These are phyloP conservation scores for Lonchura striata DNA, from an alignment of 2,113 vertebrate species.

Conservation along the genomic window DNA sequence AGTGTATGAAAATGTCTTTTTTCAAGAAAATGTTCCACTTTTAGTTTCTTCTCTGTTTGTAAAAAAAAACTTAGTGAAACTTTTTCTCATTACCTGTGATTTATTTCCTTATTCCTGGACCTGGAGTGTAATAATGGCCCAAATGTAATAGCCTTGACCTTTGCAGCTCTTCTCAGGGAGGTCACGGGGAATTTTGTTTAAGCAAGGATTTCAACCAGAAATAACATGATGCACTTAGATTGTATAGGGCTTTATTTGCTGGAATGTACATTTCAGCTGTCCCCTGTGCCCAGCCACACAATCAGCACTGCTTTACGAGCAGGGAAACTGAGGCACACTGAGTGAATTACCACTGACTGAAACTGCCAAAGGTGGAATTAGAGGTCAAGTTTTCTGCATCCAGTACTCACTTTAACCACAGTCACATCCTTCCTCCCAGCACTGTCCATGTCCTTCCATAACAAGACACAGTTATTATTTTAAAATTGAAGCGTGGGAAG, in stretches of 20 bases:
- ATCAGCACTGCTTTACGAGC: not conserved
- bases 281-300: not conserved
- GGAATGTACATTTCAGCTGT: not conserved
- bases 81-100: conserved; percentile 60
- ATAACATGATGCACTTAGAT: not conserved
- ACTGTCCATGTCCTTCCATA: conserved; percentile 19
- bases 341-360: not conserved
- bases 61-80: conserved; percentile 13
- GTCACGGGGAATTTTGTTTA: conserved; percentile 4
- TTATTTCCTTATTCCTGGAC: conserved; percentile 30
- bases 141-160: conserved; percentile 61
- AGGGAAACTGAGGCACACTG: not conserved
- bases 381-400: not conserved
- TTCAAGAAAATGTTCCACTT: not conserved
- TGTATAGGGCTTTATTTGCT: not conserved
- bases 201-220: conserved; percentile 33
- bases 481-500: conserved; percentile 48
- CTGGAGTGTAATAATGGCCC: conserved; percentile 44
- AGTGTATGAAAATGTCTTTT: not conserved
- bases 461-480: conserved; percentile 19
- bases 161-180: conserved; percentile 42
- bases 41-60: not conserved
- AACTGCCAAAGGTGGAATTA: conserved; percentile 22
- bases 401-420: conserved; percentile 22
- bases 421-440: not conserved